Percentiles rank a stretch among this genome's conserved stretches.
phyloP scores from a whole-genome alignment of 1,140 invertebrate genomes.

The Hestina assimilis region DNA sequence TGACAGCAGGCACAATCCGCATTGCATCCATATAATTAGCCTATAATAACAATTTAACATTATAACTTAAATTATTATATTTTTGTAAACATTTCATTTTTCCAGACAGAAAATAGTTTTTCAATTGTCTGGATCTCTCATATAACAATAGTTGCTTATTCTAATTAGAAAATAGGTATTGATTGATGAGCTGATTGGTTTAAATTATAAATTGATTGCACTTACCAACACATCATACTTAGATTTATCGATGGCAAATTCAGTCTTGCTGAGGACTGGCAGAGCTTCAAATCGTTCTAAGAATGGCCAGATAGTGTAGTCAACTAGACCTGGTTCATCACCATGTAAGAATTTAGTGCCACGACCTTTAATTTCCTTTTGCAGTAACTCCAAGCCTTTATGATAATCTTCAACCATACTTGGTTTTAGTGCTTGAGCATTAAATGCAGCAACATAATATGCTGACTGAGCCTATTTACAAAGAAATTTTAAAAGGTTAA shows the following conservation, averaged over 20 bases:
- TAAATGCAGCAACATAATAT: constrained; percentile 68
- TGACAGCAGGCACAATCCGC: constrained; percentile 85
- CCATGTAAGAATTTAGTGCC: constrained; percentile 85
- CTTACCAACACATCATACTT: constrained; percentile 64
- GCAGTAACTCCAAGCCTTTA: constrained; percentile 81
- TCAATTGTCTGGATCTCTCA: no score
- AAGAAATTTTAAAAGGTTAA: background rate
- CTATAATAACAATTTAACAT: constrained; percentile 68
- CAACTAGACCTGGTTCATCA: constrained; percentile 85
- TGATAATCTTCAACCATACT: constrained; percentile 49
- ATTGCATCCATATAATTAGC: constrained; percentile 83
- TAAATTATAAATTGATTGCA: no score
- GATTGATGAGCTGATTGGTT: no score
- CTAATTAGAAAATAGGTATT: no score
- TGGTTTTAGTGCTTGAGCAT: constrained; percentile 46
- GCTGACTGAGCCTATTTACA: constrained; percentile 56
- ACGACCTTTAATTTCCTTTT: constrained; percentile 82
- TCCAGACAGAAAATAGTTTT: no score
- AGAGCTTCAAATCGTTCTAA: constrained; percentile 85
- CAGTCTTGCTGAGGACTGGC: constrained; percentile 78
- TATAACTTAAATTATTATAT: background rate
- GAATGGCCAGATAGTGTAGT: constrained; percentile 94
- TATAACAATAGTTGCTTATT: no score
- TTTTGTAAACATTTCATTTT: background rate
- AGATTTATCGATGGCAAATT: constrained; percentile 74